Evolutionary conservation across 1,140 invertebrate genomes (phyloP).

Genomic region (Ceratosolen solmsi): DNA sequence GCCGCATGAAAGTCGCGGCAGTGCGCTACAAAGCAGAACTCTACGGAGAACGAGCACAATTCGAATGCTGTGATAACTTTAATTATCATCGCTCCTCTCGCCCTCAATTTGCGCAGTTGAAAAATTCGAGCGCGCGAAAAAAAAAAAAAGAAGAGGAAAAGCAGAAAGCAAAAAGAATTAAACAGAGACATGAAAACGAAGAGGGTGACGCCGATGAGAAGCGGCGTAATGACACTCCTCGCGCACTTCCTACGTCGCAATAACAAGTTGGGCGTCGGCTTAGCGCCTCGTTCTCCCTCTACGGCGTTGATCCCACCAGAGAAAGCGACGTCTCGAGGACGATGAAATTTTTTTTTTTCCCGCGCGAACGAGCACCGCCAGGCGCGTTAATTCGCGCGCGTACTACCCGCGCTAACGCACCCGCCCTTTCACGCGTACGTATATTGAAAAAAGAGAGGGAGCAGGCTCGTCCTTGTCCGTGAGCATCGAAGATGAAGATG

Average conservation of each 20-base stretch:
- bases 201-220: neutral
- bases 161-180: neutral
- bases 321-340: neutral
- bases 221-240: neutral
- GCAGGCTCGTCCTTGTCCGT: no score
- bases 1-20: neutral
- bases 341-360: constrained; percentile 5
- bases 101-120: constrained; percentile 14
- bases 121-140: constrained; percentile 20
- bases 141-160: neutral
- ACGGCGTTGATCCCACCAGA: constrained; percentile 2
- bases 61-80: neutral
- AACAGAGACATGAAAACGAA: no score
- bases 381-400: neutral
- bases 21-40: neutral
- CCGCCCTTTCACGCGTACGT: no score
- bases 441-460: no score
- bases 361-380: neutral
- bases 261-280: neutral
- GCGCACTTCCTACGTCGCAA: constrained; percentile 6
- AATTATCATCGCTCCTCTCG: constrained; percentile 29
- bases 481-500: no score
- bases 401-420: neutral
- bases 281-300: neutral
- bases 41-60: neutral